Conservation (phyloP, 2,888 invertebrate genomes). For the Matsumyia berberina region DNA sequence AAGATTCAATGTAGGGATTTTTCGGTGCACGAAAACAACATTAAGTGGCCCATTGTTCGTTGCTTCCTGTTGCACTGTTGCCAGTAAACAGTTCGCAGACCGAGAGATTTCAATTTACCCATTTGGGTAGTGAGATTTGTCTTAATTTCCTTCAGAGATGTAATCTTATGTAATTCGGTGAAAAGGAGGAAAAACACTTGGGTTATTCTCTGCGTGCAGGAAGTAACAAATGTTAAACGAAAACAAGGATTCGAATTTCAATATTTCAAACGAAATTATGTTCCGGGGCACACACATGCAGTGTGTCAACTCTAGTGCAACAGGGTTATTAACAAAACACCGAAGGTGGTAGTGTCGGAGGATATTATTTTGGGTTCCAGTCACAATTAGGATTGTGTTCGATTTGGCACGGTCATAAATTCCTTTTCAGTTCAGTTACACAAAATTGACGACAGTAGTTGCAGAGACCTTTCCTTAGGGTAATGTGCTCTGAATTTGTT, state of each 20-base stretch:
- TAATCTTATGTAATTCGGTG: constrained; percentile 63
- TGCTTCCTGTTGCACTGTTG: constrained; percentile 72
- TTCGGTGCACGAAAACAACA: constrained; percentile 76
- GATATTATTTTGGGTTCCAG: constrained; percentile 61
- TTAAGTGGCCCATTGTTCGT: constrained; percentile 73
- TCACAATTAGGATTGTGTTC: constrained; percentile 66
- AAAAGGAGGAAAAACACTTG: constrained; percentile 57
- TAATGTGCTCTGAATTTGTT: constrained; percentile 53
- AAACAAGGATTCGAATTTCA: constrained; percentile 74
- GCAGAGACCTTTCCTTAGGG: constrained; percentile 10
- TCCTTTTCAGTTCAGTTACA: constrained; percentile 53
- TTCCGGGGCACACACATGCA: not conserved
- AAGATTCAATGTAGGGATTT: constrained; percentile 64
- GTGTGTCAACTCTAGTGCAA: constrained; percentile 28
- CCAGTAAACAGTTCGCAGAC: constrained; percentile 33
- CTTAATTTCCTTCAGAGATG: constrained; percentile 63
- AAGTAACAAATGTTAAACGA: constrained; percentile 39
- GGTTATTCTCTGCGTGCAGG: constrained; percentile 28
- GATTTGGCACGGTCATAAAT: constrained; percentile 68
- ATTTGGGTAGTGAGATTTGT: constrained; percentile 65
- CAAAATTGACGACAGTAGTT: constrained; percentile 75
- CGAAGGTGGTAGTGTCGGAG: constrained; percentile 45
- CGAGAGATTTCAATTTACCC: constrained; percentile 73
- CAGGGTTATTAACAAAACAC: constrained; percentile 40
- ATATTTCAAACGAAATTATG: not conserved